phyloP scores from a whole-genome alignment of 2,888 invertebrate species.

The Metacarcinus magister region DNA sequence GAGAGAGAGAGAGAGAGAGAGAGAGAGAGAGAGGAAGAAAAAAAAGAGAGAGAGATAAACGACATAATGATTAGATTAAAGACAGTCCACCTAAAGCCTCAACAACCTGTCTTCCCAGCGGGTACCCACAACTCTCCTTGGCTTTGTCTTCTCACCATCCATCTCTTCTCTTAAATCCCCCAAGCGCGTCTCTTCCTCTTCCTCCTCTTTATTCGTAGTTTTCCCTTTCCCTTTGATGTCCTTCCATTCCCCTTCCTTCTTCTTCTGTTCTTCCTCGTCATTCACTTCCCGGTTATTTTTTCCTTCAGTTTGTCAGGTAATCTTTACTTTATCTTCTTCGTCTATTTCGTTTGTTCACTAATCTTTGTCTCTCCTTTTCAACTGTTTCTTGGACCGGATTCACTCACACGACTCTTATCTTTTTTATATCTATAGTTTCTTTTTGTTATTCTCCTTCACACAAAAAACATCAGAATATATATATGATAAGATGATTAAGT shows the following conservation, averaged over 20 bases:
- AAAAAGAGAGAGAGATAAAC: background rate
- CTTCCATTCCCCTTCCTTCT: background rate
- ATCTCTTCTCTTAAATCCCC: background rate
- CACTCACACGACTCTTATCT: background rate
- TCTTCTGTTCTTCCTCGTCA: background rate
- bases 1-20: too few relatives aligned
- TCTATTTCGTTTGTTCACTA: background rate
- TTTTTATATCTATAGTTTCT: background rate
- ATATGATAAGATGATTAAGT: background rate
- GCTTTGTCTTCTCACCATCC: background rate
- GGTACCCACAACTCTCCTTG: background rate
- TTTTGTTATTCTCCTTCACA: background rate
- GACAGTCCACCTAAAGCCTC: background rate
- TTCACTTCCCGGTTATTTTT: background rate
- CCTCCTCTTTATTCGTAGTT: background rate
- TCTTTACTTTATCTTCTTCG: background rate
- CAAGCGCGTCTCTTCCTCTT: background rate
- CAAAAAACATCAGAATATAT: background rate
- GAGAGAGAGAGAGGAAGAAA: too few relatives aligned
- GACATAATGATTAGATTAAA: background rate
- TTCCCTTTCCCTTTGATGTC: constrained; percentile 20
- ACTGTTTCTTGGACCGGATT: background rate
- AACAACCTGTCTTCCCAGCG: background rate
- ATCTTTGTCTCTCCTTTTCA: background rate
- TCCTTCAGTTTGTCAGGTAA: background rate